Evolutionary conservation across 2,797 vertebrate genomes (phyloP).

Genomic region (Atherinosoma microstoma): DNA sequence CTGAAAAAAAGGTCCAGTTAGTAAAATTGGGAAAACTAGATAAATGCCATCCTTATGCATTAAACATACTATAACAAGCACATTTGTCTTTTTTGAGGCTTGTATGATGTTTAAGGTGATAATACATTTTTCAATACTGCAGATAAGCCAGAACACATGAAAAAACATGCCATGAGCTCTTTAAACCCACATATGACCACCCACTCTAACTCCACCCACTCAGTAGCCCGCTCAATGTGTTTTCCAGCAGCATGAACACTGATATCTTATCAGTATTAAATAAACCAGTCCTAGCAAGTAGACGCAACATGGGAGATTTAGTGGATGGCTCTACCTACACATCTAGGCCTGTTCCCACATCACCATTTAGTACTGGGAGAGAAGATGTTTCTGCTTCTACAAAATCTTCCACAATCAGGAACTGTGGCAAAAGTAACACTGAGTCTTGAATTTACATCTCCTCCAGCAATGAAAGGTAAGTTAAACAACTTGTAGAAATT

Average conservation of each 20-base stretch:
- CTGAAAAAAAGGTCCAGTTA: too few species aligned
- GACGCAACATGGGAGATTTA: constrained; percentile 24
- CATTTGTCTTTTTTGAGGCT: neutral
- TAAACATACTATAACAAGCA: neutral
- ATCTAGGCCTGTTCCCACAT: constrained; percentile 24
- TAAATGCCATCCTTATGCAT: neutral
- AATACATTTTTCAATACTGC: neutral
- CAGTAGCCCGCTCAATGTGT: constrained; percentile 1
- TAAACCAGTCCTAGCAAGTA: constrained; percentile 33
- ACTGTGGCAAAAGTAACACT: neutral
- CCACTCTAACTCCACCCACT: constrained; percentile 7
- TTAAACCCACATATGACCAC: constrained; percentile 20
- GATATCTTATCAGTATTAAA: constrained; percentile 55
- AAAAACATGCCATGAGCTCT: neutral
- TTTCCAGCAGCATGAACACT: constrained; percentile 25
- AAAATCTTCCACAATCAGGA: neutral
- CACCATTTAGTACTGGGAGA: neutral
- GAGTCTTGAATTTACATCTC: neutral
- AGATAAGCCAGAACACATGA: neutral
- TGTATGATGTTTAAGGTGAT: neutral
- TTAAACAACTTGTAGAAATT: neutral
- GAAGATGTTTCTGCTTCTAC: neutral
- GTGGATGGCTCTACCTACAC: constrained; percentile 8
- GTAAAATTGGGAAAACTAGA: neutral
- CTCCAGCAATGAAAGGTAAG: neutral